Percentiles rank a stretch among this genome's conserved stretches.
These are phyloP conservation scores for Eupeodes luniger DNA, from an alignment of 2,888 invertebrate species.

Conservation along the genomic window DNA sequence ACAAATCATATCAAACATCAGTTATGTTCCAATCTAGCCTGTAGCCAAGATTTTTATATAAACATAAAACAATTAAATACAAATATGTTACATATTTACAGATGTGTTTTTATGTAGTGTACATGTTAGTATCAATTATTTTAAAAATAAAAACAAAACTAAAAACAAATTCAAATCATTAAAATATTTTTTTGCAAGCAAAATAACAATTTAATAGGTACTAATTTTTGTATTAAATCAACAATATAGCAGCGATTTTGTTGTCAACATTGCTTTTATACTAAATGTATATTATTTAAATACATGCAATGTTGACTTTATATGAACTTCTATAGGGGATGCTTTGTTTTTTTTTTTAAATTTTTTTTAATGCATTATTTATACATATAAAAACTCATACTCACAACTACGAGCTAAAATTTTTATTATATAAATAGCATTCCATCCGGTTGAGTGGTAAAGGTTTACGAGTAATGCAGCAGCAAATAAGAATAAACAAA, in stretches of 20 bases:
- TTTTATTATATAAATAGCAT: slow-evolving; percentile 48
- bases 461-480: slow-evolving; percentile 22
- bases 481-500: slow-evolving; percentile 56
- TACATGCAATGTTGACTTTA: slow-evolving; percentile 16
- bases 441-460: slow-evolving; percentile 38
- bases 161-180: neutral
- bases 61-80: neutral
- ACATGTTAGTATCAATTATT: slow-evolving; percentile 18
- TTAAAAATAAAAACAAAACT: neutral
- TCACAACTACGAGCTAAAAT: slow-evolving; percentile 64
- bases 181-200: slow-evolving; percentile 19
- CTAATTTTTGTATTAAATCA: neutral
- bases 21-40: no score
- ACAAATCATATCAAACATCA: no score
- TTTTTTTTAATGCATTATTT: slow-evolving; percentile 9
- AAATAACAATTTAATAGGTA: slow-evolving; percentile 9
- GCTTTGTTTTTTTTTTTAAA: slow-evolving; percentile 4
- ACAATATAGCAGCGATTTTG: neutral
- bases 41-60: no score
- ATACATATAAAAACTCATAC: slow-evolving; percentile 53
- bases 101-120: slow-evolving; percentile 32
- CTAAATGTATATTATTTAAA: neutral
- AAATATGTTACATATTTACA: slow-evolving; percentile 4
- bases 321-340: slow-evolving; percentile 27
- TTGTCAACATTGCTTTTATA: slow-evolving; percentile 8